Base-by-base conservation (phyloP, 2,113 vertebrate species). In the Penelope pileata region DNA sequence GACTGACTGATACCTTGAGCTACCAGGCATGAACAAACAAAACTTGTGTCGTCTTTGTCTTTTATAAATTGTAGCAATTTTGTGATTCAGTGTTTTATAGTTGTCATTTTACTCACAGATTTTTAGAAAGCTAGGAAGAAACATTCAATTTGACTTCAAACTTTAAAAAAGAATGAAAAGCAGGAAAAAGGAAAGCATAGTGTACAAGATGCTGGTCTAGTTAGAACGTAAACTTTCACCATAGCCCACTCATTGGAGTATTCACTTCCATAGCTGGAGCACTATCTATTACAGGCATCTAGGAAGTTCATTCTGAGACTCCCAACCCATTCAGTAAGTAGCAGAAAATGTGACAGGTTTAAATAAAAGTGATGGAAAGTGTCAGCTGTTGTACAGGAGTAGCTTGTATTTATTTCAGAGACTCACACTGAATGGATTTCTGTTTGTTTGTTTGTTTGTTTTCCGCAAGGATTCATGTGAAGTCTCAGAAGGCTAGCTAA, bases 61-160 rank as follows among this genome's bases (percentile, higher is more conserved):
- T 17, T 54, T 54, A 29, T 16, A 54, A 54, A 17, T 17, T 54
- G 29, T 67, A 16, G 30, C 6, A n/a, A 32, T 45, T 45, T n/a
- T 30, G 30, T 67, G 23, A 45, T 45, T 45, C 21, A 15, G 21
- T 24, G 45, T 45, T 45, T 45, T 45, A 16, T 8, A 47, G 4
- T 22, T 47, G 3, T 48, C 14, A 29, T 2, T 69, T 83, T 26
- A 58, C 40, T 7, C 1, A 4, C 3, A 2, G 6, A 2, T 45
- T 32, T 70, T 11, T 54, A 7, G 12, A 38, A 47, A 45, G 51
- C 9, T 21, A 22, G 12, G 43, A 58, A 78, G 5, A 38, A 0
- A 0, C 1, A 29, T 34, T 5, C 7, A n/a, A n/a, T 15, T 42
- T 62, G 7, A 29, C 1, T 4, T 10, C 2, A 6, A 43, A 29